phyloP scores from a whole-genome alignment of 2,113 vertebrate genomes.

The Elachura formosa region DNA sequence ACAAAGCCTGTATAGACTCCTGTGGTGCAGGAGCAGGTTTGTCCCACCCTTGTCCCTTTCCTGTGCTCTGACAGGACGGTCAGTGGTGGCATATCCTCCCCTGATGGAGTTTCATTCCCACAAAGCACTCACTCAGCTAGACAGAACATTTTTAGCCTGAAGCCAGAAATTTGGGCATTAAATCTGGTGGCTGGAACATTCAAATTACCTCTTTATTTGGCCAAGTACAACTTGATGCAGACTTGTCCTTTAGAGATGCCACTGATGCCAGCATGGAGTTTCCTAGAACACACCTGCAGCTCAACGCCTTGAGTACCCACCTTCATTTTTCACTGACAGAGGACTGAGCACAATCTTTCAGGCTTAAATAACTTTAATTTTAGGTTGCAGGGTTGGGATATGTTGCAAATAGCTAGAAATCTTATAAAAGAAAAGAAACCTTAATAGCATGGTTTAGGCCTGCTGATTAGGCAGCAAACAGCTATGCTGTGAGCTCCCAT shows the following conservation, averaged over 20 bases:
- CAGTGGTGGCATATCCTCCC: background rate
- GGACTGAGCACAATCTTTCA: background rate
- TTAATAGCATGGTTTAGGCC: too few species aligned
- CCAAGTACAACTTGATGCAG: background rate
- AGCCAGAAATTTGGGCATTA: background rate
- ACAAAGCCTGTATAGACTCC: rapidly evolving
- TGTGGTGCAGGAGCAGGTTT: background rate
- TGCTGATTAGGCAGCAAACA: too few species aligned
- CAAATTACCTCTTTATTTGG: background rate
- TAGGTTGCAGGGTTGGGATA: background rate
- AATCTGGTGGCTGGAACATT: background rate
- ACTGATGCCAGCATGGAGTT: background rate
- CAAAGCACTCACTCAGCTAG: background rate
- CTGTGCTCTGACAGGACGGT: background rate
- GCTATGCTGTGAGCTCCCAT: too few species aligned
- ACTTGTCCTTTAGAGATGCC: background rate
- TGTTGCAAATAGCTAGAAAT: too few species aligned
- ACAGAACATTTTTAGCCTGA: background rate
- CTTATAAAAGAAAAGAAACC: too few species aligned
- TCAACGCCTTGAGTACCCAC: background rate
- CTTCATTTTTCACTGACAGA: background rate
- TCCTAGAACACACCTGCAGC: background rate
- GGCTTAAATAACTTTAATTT: background rate
- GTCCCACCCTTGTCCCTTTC: background rate
- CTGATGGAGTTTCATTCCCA: background rate